Percentiles rank a stretch among this genome's conserved stretches.
Conservation (phyloP, 2,888 invertebrate species). For the Philopedon plagiatum region DNA sequence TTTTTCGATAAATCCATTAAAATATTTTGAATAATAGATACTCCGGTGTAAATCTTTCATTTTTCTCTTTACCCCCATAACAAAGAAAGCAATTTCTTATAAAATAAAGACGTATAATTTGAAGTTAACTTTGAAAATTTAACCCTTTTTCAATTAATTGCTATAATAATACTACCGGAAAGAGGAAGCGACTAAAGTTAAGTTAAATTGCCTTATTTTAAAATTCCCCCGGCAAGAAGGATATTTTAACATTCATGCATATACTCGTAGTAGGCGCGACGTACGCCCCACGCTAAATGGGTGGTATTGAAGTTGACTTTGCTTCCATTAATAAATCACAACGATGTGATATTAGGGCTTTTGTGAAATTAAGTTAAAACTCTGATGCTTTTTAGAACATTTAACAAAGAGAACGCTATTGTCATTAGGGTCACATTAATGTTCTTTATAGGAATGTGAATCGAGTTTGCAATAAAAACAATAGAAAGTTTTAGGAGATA, state of each 20-base stretch:
- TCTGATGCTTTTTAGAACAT: slow-evolving; percentile 36
- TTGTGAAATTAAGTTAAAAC: slow-evolving; percentile 48
- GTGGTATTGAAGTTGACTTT: slow-evolving; percentile 47
- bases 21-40: too few species aligned
- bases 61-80: neutral
- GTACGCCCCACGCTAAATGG: slow-evolving; percentile 37
- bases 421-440: slow-evolving; percentile 39
- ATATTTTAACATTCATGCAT: slow-evolving; percentile 49
- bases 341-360: slow-evolving; percentile 48
- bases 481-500: too few species aligned
- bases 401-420: slow-evolving; percentile 40
- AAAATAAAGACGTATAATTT: slow-evolving; percentile 13
- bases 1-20: too few species aligned
- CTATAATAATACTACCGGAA: slow-evolving; percentile 46
- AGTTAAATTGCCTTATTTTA: slow-evolving; percentile 48
- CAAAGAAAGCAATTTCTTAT: neutral
- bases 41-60: too few species aligned
- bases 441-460: slow-evolving; percentile 20
- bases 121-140: slow-evolving; percentile 18
- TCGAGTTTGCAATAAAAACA: too few species aligned
- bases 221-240: slow-evolving; percentile 41
- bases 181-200: slow-evolving; percentile 44
- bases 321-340: slow-evolving; percentile 49
- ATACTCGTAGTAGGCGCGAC: slow-evolving; percentile 33
- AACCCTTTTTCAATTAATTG: slow-evolving; percentile 49